phyloP scores from a whole-genome alignment of 2,113 vertebrate genomes.

The Saimiri boliviensis region DNA sequence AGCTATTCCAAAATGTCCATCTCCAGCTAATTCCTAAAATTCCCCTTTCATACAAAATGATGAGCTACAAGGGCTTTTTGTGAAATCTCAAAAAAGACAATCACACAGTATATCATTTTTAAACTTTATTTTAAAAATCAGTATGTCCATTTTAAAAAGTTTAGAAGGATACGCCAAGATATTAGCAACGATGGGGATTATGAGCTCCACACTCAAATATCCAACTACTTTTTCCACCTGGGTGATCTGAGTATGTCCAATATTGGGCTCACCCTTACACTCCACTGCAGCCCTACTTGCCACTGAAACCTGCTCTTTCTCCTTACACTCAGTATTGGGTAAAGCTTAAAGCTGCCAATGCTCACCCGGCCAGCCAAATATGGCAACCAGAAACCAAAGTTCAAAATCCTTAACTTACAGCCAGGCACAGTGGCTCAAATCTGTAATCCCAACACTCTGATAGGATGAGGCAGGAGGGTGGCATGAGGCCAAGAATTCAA shows the following conservation, averaged over 20 bases:
- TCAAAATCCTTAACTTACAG: background rate
- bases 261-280: background rate
- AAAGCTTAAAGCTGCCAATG: background rate
- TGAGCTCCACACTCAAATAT: background rate
- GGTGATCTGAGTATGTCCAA: background rate
- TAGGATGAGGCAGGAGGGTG: too few species aligned
- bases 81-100: constrained; percentile 36
- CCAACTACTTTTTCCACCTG: background rate
- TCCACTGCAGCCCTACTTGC: background rate
- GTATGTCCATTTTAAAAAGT: constrained; percentile 1
- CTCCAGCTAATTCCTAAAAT: constrained; percentile 10
- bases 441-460: too few species aligned
- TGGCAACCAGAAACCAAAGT: background rate
- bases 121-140: constrained; percentile 30
- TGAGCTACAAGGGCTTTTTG: background rate
- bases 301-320: background rate
- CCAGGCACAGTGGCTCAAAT: too few species aligned
- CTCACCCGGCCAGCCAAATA: background rate
- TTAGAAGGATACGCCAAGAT: background rate
- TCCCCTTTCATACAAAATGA: constrained; percentile 34
- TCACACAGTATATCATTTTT: background rate
- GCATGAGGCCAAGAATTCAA: too few species aligned
- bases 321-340: background rate
- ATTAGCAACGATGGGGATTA: background rate
- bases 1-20: background rate